A percentile compares a stretch with the other conserved stretches of the same genome.
Conservation (phyloP, 2,797 vertebrate genomes). For the Pipistrellus nathusii region DNA sequence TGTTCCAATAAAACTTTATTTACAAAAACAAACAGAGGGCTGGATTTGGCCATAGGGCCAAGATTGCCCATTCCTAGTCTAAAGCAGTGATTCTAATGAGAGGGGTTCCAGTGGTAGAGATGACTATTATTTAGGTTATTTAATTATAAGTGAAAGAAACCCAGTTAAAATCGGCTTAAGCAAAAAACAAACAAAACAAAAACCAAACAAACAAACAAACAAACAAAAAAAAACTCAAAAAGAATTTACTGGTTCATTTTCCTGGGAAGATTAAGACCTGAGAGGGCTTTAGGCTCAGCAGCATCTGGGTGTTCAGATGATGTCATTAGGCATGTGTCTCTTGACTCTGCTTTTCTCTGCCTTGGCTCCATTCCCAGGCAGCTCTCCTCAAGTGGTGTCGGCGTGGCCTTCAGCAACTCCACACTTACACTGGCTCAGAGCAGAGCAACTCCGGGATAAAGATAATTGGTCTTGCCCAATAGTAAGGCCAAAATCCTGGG, state of each 20-base stretch:
- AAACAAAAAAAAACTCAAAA: not conserved
- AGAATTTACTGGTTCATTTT: not conserved
- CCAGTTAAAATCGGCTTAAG: not conserved
- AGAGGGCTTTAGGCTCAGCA: not conserved
- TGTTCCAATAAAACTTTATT: conserved; percentile 50
- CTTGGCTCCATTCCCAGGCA: not conserved
- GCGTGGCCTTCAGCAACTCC: rapidly evolving
- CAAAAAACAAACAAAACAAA: not conserved
- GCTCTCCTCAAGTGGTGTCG: not conserved
- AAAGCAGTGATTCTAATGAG: not conserved
- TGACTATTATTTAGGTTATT: not conserved
- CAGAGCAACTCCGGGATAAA: not conserved
- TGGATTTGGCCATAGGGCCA: not conserved
- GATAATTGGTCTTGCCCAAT: not conserved
- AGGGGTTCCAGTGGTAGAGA: not conserved
- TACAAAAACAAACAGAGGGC: not conserved
- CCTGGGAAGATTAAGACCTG: conserved; percentile 10
- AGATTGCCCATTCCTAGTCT: not conserved
- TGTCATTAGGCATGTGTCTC: not conserved
- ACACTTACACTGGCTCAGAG: rapidly evolving
- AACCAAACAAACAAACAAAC: not conserved
- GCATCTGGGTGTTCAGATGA: not conserved
- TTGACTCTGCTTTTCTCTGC: not conserved
- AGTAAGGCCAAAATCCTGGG: not conserved
- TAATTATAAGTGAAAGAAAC: not conserved